These are phyloP conservation scores for Netelia melanura DNA, from an alignment of 2,888 invertebrate species.

Conservation along the genomic window DNA sequence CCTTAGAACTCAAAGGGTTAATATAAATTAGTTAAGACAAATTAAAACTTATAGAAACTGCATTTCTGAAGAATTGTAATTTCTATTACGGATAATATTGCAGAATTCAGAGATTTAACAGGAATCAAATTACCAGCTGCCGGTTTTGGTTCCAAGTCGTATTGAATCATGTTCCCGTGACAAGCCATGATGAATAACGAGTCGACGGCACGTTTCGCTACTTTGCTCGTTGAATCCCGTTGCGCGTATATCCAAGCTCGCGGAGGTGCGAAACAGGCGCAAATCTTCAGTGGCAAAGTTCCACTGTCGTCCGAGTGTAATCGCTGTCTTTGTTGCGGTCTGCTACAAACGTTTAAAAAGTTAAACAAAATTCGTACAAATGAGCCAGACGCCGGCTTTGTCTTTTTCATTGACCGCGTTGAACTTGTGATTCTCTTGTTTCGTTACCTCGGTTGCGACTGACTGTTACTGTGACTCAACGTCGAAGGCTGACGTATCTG, in stretches of 20 bases:
- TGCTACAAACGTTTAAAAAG: constrained; percentile 60
- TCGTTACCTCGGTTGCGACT: constrained; percentile 80
- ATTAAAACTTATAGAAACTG: background rate
- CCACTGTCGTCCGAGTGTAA: constrained; percentile 90
- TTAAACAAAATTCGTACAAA: background rate
- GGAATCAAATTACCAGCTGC: constrained; percentile 84
- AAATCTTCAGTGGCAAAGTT: constrained; percentile 90
- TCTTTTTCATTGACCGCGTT: background rate
- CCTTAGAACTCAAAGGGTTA: no score
- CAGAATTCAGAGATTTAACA: background rate
- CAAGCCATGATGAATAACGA: constrained; percentile 96
- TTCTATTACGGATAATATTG: background rate
- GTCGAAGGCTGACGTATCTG: constrained; percentile 91
- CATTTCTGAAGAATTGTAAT: background rate
- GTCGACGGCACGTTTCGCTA: constrained; percentile 88
- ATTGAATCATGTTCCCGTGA: constrained; percentile 94
- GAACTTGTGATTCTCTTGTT: background rate
- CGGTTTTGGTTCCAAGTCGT: constrained; percentile 93
- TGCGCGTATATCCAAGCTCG: constrained; percentile 89
- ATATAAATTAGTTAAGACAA: no score
- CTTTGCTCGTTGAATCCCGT: constrained; percentile 81
- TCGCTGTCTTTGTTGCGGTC: constrained; percentile 86
- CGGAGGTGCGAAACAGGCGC: constrained; percentile 92
- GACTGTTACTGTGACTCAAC: constrained; percentile 80
- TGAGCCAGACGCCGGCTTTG: background rate